A percentile compares a stretch with the other conserved stretches of the same genome.
Evolutionary conservation across 2,797 vertebrate species (phyloP).

Genomic region (Ceyx erithaca): DNA sequence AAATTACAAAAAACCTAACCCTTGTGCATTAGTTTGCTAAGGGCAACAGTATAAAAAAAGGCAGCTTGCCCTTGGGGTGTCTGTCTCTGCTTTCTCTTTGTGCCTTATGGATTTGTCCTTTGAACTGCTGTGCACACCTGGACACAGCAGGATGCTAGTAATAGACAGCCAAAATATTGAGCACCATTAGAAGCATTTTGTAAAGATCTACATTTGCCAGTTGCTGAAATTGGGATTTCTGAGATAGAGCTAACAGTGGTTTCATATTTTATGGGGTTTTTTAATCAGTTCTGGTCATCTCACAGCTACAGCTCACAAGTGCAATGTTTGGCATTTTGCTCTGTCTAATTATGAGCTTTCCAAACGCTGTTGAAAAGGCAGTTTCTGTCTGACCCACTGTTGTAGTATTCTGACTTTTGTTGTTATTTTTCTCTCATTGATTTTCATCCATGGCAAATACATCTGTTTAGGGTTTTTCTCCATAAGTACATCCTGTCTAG

Average conservation of each 20-base stretch:
- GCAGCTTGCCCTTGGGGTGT: neutral
- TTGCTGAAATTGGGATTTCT: neutral
- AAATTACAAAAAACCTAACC: neutral
- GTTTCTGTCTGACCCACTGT: neutral
- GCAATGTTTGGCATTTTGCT: neutral
- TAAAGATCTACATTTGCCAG: neutral
- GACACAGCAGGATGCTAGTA: neutral
- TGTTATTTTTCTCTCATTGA: neutral
- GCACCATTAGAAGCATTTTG: neutral
- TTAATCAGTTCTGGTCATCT: neutral
- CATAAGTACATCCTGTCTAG: neutral
- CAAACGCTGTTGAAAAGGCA: slow-evolving; percentile 41
- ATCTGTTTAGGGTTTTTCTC: neutral
- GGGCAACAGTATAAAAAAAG: neutral
- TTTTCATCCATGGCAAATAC: neutral
- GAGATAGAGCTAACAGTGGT: neutral
- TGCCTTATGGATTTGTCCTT: neutral
- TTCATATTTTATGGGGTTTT: neutral
- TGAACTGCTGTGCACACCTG: slow-evolving; percentile 4
- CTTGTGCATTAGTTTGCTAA: neutral
- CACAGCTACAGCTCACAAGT: neutral
- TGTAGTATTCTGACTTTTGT: neutral
- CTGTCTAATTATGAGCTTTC: neutral
- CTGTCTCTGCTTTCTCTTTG: neutral
- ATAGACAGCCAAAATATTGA: neutral